These are phyloP conservation scores for Centruroides sculpturatus DNA, from an alignment of 1,140 invertebrate species.

Conservation along the genomic window DNA sequence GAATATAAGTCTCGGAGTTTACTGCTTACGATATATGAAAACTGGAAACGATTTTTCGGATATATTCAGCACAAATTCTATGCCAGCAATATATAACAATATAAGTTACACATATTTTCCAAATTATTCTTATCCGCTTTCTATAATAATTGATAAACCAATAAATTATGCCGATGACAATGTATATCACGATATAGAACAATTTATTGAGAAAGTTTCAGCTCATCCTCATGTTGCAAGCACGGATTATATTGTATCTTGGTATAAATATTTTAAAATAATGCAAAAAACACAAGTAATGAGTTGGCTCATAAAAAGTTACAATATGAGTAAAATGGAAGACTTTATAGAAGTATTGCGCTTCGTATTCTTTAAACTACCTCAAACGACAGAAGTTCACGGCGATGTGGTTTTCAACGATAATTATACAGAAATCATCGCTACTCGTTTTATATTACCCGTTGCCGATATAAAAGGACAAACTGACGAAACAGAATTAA, in stretches of 20 bases:
- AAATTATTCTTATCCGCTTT: slow-evolving; percentile 73
- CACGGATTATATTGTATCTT: slow-evolving; percentile 36
- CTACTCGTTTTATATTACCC: slow-evolving; percentile 72
- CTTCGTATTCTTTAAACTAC: not conserved
- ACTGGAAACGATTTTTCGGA: no score
- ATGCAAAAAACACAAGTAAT: slow-evolving; percentile 59
- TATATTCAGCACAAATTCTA: no score
- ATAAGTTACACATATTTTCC: slow-evolving; percentile 45
- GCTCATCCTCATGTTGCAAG: slow-evolving; percentile 23
- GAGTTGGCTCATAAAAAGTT: not conserved
- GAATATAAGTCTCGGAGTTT: no score
- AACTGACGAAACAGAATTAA: slow-evolving; percentile 80
- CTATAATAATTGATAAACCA: slow-evolving; percentile 71
- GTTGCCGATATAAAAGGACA: slow-evolving; percentile 76
- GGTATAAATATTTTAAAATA: slow-evolving; percentile 66
- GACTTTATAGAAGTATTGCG: not conserved
- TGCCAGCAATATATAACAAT: no score
- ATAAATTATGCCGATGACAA: slow-evolving; percentile 68
- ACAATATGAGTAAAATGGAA: not conserved
- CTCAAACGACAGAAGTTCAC: not conserved
- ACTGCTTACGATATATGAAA: no score
- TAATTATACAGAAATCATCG: slow-evolving; percentile 49
- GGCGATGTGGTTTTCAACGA: not conserved
- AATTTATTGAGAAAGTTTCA: slow-evolving; percentile 59
- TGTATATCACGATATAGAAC: slow-evolving; percentile 61